Evolutionary conservation across 2,797 vertebrate genomes (phyloP), one percentile per base, ranked within the genome.

Genomic region (Loriculus beryllinus): DNA sequence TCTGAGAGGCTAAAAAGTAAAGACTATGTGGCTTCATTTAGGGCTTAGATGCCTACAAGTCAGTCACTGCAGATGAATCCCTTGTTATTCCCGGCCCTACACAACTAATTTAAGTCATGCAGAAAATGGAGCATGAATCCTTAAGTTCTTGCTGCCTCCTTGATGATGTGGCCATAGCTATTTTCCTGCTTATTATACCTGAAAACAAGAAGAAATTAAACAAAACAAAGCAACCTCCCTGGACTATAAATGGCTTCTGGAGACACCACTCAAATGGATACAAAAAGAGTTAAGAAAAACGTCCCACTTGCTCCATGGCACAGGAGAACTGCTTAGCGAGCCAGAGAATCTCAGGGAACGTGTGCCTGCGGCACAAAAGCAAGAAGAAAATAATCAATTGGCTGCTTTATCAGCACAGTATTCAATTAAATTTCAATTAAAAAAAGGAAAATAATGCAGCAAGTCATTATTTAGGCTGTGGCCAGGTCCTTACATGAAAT

Each of bases 361-460:
- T 69, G 70, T 54, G n/a, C 29, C 63, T 60, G 40, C 33, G 45
- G 84, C 78, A 85, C 12, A 65, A 90, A 91, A 83, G 37, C 39
- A 86, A 91, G 59, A 83, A 91, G 49, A 35, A 92, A 94, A 86
- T 77, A 92, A 95, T 88, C 87, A 92, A 82, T 69, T 90, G 69
- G 42, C 37, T 84, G 54, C 28, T 91, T 81, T 88, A 94, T 92
- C 93, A 94, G 63, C 77, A 76, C 16, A 31, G 52, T 37, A 70
- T 91, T 95, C 92, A 93, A 95, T 97, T 96, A 95, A 94, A 95
- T 86, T 96, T 91, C 95, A 95, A 88, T 97, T 95, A 91, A 69
- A 88, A 88, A 88, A 80, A 82, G 52, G 65, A 80, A 93, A 96
- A 94, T 88, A 95, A 92, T 85, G 88, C 80, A 74, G 31, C 42